phyloP scores from a whole-genome alignment of 2,888 invertebrate species.

The Thereva nobilitata region DNA sequence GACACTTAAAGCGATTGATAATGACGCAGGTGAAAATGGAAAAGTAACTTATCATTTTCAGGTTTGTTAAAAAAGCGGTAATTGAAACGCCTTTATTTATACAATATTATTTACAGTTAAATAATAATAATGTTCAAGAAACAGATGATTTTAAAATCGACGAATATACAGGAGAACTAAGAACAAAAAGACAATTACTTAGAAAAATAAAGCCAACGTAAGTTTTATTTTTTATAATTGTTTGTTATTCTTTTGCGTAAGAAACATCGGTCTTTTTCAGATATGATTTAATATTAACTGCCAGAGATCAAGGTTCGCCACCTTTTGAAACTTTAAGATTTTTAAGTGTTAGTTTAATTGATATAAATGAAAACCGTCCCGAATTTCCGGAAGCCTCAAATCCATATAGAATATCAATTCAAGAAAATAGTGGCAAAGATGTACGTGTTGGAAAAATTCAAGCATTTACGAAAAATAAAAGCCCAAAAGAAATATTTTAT shows the following conservation, averaged over 20 bases:
- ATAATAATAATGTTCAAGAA: constrained; percentile 73
- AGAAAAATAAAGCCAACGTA: constrained; percentile 66
- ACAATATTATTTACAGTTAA: constrained; percentile 43
- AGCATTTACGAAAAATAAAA: constrained; percentile 69
- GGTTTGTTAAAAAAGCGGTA: constrained; percentile 58
- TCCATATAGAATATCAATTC: constrained; percentile 70
- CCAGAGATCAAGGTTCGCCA: constrained; percentile 81
- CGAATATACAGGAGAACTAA: constrained; percentile 76
- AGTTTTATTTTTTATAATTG: background rate
- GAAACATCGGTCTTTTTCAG: constrained; percentile 15
- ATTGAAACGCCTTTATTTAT: background rate
- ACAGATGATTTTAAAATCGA: constrained; percentile 83
- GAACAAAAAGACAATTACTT: constrained; percentile 78
- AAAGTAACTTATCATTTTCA: constrained; percentile 82
- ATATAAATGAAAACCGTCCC: constrained; percentile 81
- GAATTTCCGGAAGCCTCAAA: constrained; percentile 69
- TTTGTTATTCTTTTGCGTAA: background rate
- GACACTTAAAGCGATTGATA: constrained; percentile 80
- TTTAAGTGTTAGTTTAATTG: constrained; percentile 74
- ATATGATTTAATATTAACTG: constrained; percentile 74
- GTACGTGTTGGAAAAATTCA: constrained; percentile 65
- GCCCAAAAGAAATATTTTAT: constrained; percentile 81
- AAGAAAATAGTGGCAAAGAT: constrained; percentile 70
- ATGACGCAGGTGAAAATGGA: constrained; percentile 83
- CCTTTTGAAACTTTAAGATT: constrained; percentile 78